phyloP scores from a whole-genome alignment of 2,888 invertebrate genomes.

The Diplolepis rosae region DNA sequence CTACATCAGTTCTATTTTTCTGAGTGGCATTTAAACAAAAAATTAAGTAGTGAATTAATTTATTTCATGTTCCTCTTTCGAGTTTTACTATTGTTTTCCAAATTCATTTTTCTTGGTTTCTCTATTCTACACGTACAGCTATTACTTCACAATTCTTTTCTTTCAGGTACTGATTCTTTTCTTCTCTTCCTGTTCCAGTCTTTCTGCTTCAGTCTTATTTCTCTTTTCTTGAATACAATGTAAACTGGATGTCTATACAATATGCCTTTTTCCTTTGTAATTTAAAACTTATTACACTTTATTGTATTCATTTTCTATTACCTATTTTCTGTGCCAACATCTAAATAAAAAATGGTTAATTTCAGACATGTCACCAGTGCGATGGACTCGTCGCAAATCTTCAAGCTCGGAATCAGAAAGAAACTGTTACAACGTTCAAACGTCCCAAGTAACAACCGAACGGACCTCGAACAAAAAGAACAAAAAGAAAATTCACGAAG shows the following conservation, averaged over 20 bases:
- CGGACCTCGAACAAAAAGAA: constrained; percentile 77
- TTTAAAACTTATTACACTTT: not conserved
- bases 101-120: not conserved
- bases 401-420: constrained; percentile 81
- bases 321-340: not conserved
- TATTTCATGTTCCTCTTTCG: too few species aligned
- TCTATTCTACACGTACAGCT: not conserved
- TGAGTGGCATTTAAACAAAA: too few species aligned
- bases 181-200: not conserved
- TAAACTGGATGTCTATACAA: not conserved
- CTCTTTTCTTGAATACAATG: not conserved
- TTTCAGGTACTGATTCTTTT: not conserved
- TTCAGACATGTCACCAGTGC: constrained; percentile 80
- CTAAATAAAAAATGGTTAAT: not conserved
- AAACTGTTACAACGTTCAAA: constrained; percentile 80
- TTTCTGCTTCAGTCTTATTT: not conserved
- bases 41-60: too few species aligned
- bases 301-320: not conserved
- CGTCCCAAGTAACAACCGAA: constrained; percentile 73
- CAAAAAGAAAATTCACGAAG: constrained; percentile 74
- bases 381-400: constrained; percentile 78
- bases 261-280: not conserved
- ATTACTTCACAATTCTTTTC: not conserved
- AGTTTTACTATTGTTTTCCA: not conserved
- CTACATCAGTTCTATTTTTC: too few species aligned